A percentile compares a stretch with the other conserved stretches of the same genome.
Conservation (phyloP, 2,888 invertebrate genomes). For the Volucella zonaria region DNA sequence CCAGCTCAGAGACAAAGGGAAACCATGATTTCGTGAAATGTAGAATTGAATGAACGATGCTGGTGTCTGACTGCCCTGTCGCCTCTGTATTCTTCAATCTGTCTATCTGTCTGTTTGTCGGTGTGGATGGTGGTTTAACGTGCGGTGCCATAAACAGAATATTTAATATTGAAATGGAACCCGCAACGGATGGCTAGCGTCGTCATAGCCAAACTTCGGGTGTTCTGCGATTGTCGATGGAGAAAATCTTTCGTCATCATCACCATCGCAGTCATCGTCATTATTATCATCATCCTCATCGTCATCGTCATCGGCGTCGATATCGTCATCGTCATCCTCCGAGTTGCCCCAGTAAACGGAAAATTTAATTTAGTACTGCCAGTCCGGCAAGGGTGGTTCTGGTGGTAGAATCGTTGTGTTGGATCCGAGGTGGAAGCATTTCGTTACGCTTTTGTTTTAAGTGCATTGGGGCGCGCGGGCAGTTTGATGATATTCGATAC, state of each 20-base stretch:
- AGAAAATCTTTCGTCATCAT: conserved; percentile 56
- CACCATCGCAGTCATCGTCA: background rate
- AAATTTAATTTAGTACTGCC: conserved; percentile 65
- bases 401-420: background rate
- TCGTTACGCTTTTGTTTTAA: conserved; percentile 17
- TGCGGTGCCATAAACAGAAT: conserved; percentile 71
- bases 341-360: conserved; percentile 48
- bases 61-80: background rate
- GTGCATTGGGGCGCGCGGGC: conserved; percentile 20
- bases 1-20: conserved; percentile 57
- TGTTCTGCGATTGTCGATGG: conserved; percentile 62
- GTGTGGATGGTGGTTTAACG: conserved; percentile 54
- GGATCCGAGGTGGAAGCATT: background rate
- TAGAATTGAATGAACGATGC: conserved; percentile 62
- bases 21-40: conserved; percentile 67
- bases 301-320: no score
- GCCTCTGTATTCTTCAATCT: no score
- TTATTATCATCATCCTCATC: no score
- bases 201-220: conserved; percentile 20
- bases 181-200: conserved; percentile 47
- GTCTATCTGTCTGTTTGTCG: conserved; percentile 12
- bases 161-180: conserved; percentile 70
- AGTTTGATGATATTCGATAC: conserved; percentile 60
- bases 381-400: conserved; percentile 1
- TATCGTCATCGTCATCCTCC: no score